Evolutionary conservation across 2,797 vertebrate species (phyloP).

Genomic region (Acropternis orthonyx): DNA sequence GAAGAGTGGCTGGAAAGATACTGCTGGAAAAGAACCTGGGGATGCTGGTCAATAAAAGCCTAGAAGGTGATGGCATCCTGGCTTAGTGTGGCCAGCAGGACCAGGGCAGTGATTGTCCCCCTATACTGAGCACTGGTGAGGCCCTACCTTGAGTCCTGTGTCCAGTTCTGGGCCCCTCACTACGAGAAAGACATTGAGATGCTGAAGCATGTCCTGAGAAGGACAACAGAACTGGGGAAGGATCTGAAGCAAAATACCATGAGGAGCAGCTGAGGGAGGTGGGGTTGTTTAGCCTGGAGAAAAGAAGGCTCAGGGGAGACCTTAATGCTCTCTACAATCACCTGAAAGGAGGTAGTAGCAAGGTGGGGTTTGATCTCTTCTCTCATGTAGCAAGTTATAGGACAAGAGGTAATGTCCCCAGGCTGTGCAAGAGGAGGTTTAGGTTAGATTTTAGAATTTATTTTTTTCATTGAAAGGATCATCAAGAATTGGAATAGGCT

Average conservation of each 20-base stretch:
- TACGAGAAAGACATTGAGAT: not conserved
- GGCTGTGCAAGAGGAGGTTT: not conserved
- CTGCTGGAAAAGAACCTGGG: not conserved
- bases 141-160: not conserved
- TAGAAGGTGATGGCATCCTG: not conserved
- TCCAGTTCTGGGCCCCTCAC: not conserved
- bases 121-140: too few relatives aligned
- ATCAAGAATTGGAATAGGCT: not conserved
- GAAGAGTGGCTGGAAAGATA: too few relatives aligned
- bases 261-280: not conserved
- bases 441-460: not conserved
- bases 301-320: not conserved
- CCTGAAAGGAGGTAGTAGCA: not conserved
- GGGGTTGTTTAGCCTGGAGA: too few relatives aligned
- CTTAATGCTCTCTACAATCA: not conserved
- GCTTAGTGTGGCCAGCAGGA: not conserved
- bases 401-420: not conserved
- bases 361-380: rapidly evolving
- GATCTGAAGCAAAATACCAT: not conserved
- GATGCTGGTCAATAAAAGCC: not conserved
- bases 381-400: not conserved
- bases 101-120: not conserved
- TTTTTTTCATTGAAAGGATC: not conserved
- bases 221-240: not conserved
- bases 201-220: not conserved